Evolutionary conservation across 2,888 invertebrate species (phyloP), one percentile per base, ranked within the genome.

Genomic region (Phaonia tiefii): DNA sequence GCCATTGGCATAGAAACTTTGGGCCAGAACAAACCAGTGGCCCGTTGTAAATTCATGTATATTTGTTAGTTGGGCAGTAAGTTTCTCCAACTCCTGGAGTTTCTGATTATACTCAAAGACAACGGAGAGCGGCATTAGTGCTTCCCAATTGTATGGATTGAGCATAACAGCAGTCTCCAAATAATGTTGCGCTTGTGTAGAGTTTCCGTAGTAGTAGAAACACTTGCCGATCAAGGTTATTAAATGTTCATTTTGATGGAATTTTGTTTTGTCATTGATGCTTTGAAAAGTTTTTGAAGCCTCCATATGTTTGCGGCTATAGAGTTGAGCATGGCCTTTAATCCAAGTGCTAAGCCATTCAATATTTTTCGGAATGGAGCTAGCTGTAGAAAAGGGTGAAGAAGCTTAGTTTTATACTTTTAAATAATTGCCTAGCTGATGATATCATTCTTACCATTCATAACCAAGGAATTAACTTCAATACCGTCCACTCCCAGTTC

Each of bases 11-110:
- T 93, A 93, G 84, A 94, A 92, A 67, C 93, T 93, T 89, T 95
- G 95, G 1, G 95, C 96, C 89, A 95, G 92, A 0, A 95, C 94
- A 70, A 96, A 93, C 94, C 96, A 96, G 75, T 95, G 93, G 86
- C 95, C 95, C 2, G 94, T 92, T 1, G 92, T 92, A 70, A 92
- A 92, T 84, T 94, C 91, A n/a, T 86, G 85, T 1, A 88, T 84
- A 7, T 85, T 86, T 2, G 87, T 84, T 13, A 90, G 87, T 44
- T 91, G 89, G 5, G 90, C 89, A 63, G 92, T 92, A n/a, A 95
- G 89, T 86, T 92, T 92, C 87, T 95, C 94, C 74, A 94, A 89
- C 72, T 95, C 94, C 67, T 92, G 90, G 4, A 92, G 87, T 83
- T 93, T 92, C 79, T 93, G 93, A 83, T 93, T 93, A 85, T 92